These are phyloP conservation scores for Perccottus glenii DNA, from an alignment of 2,113 vertebrate species.

Conservation along the genomic window DNA sequence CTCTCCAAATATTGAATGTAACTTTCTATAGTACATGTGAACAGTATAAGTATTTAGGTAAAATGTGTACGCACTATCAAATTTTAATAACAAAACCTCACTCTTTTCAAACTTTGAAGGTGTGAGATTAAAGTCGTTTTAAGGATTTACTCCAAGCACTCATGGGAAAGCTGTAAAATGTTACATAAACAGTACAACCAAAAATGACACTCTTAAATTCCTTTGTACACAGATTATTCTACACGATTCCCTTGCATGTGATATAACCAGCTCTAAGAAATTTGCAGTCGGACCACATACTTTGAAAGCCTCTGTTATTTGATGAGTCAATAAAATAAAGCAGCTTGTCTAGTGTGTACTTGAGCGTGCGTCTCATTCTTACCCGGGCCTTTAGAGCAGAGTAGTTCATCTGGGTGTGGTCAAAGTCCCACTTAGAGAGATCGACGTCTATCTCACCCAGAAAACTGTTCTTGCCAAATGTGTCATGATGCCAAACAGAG, in stretches of 20 bases:
- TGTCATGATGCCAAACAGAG: slow-evolving; percentile 96
- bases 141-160: too few relatives aligned
- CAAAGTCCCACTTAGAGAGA: slow-evolving; percentile 90
- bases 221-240: background rate
- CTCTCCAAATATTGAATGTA: too few relatives aligned
- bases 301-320: slow-evolving; percentile 16
- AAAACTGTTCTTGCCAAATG: slow-evolving; percentile 94
- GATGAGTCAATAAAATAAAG: slow-evolving; percentile 40
- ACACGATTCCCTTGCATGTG: slow-evolving; percentile 13
- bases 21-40: too few relatives aligned
- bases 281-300: background rate
- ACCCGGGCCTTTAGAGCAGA: slow-evolving; percentile 89
- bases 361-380: slow-evolving; percentile 27
- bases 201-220: slow-evolving; percentile 3
- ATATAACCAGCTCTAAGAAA: slow-evolving; percentile 24
- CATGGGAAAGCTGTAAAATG: background rate
- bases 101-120: too few relatives aligned
- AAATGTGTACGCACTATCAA: too few relatives aligned
- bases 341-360: background rate
- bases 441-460: slow-evolving; percentile 94
- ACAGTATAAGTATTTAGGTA: too few relatives aligned
- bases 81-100: too few relatives aligned
- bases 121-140: too few relatives aligned
- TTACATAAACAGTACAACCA: slow-evolving; percentile 10
- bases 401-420: slow-evolving; percentile 87